A percentile compares a stretch with the other conserved stretches of the same genome.
These are phyloP conservation scores for Schlechtendalia chinensis DNA, from an alignment of 1,140 invertebrate genomes.

Conservation along the genomic window DNA sequence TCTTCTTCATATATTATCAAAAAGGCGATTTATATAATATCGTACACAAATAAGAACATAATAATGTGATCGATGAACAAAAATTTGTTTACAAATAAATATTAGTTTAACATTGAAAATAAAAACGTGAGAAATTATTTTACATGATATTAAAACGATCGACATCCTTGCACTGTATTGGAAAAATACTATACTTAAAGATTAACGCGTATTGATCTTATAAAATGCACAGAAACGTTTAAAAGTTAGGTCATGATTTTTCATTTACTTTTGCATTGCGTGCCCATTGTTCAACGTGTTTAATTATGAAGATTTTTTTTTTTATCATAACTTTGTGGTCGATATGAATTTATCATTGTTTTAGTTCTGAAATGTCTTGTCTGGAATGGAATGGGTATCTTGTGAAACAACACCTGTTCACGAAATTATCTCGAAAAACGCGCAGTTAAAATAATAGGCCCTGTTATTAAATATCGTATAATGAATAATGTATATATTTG, in stretches of 20 bases:
- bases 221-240: not conserved
- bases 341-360: constrained; percentile 14
- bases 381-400: not conserved
- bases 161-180: not conserved
- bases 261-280: not conserved
- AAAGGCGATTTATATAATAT: too few relatives aligned
- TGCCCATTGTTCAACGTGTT: not conserved
- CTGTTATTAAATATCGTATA: not conserved
- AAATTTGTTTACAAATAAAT: not conserved
- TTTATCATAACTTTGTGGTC: constrained; percentile 1
- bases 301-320: not conserved
- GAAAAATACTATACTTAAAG: not conserved
- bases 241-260: too few relatives aligned
- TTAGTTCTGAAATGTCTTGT: constrained; percentile 5
- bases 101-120: not conserved
- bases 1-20: too few relatives aligned
- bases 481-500: not conserved
- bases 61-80: too few relatives aligned
- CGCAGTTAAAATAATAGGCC: not conserved
- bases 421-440: not conserved
- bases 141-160: not conserved
- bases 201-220: not conserved
- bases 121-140: not conserved
- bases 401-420: constrained; percentile 28
- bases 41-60: too few relatives aligned